Conservation (phyloP, 2,113 vertebrate genomes). For the Bos javanicus region DNA sequence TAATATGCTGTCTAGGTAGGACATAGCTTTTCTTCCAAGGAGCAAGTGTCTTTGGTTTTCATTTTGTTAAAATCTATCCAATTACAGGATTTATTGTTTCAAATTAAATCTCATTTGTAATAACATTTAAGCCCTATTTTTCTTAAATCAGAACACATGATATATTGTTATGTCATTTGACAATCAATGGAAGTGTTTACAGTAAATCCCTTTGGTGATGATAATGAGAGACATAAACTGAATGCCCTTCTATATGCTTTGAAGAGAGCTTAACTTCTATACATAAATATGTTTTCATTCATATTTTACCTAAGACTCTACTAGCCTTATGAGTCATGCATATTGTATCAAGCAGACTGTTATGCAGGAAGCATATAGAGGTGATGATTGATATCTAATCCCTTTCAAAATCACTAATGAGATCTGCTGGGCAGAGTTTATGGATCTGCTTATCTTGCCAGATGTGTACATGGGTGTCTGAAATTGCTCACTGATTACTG, state of each 20-base stretch:
- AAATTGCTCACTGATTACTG: neutral
- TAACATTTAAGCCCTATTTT: neutral
- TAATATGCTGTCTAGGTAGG: neutral
- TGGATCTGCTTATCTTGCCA: neutral
- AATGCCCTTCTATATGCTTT: neutral
- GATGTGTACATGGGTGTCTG: neutral
- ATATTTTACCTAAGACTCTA: neutral
- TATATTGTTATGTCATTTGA: neutral
- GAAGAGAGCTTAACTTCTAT: neutral
- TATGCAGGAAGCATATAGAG: neutral
- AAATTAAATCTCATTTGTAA: neutral
- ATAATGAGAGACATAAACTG: neutral
- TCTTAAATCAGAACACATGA: slow-evolving; percentile 44
- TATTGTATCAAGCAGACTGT: neutral
- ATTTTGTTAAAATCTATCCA: slow-evolving; percentile 19
- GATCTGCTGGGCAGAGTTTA: neutral
- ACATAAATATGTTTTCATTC: neutral
- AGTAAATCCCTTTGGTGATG: neutral
- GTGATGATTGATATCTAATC: neutral
- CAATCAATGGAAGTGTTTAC: slow-evolving; percentile 19
- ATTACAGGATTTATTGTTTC: slow-evolving; percentile 14
- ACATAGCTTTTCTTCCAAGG: neutral
- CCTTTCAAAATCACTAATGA: neutral
- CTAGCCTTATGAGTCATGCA: neutral
- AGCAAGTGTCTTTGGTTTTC: neutral